phyloP scores from a whole-genome alignment of 2,888 invertebrate species.

The Sipha maydis region DNA sequence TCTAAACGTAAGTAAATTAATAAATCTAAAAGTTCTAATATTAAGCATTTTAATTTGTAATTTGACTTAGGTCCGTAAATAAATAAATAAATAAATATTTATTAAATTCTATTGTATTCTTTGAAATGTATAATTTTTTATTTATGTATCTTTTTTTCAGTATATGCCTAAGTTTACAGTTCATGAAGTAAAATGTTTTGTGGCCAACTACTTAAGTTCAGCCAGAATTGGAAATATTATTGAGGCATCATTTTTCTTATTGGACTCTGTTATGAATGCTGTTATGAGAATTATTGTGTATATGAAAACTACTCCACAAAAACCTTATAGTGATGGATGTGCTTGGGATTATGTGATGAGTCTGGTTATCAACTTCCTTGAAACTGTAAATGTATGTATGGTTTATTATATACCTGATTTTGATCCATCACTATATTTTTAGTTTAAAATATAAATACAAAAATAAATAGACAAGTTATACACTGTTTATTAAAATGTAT shows the following conservation, averaged over 20 bases:
- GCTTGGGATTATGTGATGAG: neutral
- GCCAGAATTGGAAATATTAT: neutral
- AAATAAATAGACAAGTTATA: no score
- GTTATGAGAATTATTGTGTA: constrained; percentile 46
- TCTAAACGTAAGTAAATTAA: no score
- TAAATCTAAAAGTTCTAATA: no score
- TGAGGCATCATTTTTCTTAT: constrained; percentile 34
- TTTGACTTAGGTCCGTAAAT: no score
- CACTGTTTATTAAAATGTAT: no score
- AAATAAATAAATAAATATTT: no score
- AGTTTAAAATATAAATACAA: no score
- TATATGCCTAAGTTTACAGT: constrained; percentile 36
- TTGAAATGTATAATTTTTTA: neutral
- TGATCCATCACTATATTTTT: neutral
- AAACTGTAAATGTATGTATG: constrained; percentile 35
- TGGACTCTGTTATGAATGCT: constrained; percentile 24
- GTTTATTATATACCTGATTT: neutral
- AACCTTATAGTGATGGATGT: neutral
- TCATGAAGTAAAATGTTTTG: constrained; percentile 23
- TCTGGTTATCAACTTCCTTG: neutral
- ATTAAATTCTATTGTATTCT: neutral
- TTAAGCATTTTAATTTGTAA: no score
- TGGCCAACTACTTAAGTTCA: constrained; percentile 30
- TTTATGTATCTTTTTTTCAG: constrained; percentile 3
- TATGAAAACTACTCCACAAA: neutral